Base-by-base conservation (phyloP, 2,888 invertebrate genomes). In the Drosophila koepferae region DNA sequence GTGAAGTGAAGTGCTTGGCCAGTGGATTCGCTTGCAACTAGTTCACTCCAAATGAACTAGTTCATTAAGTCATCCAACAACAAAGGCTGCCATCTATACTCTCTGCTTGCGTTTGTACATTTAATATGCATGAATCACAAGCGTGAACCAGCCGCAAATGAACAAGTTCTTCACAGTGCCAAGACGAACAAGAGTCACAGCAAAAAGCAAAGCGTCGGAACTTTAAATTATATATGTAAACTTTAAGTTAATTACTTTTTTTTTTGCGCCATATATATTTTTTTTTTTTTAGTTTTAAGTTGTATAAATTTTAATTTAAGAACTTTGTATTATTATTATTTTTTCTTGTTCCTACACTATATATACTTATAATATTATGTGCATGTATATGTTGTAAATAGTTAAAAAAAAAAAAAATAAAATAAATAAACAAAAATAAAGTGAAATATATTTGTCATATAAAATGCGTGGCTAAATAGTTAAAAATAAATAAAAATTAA, bases 21-120 rank as follows among this genome's bases (percentile, higher is more conserved):
- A 60, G 38, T 44, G 38, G 34, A 60, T 31, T 46, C 36, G 36
- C 36, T 44, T 20, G 56, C 60, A 69, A 61, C 74, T 65, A 63
- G 78, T 55, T 55, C n/a, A 38, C 44, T 36, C 53, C 46, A 61
- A 49, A 18, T 49, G 44, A 74, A 48, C 43, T 56, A 73, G 73
- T 77, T 63, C 44, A 34, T 40, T 55, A 41, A 53, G 54, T 44
- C 16, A 0, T 10, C 51, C 48, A 18, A 12, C 18, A 14, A 8
- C 14, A 20, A 10, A 10, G 12, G 16, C 18, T 23, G 55, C 55
- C 56, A 9, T 34, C 49, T 48, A 14, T 48, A 14, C 20, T 61
- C 69, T 56, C 23, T 28, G 40, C 23, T 41, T 18, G 34, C 12
- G 31, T 16, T 31, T 5, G n/a, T 20, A 10, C 16, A 9, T 31